Conservation (phyloP, 2,888 invertebrate genomes). For the Thyatira batis region DNA sequence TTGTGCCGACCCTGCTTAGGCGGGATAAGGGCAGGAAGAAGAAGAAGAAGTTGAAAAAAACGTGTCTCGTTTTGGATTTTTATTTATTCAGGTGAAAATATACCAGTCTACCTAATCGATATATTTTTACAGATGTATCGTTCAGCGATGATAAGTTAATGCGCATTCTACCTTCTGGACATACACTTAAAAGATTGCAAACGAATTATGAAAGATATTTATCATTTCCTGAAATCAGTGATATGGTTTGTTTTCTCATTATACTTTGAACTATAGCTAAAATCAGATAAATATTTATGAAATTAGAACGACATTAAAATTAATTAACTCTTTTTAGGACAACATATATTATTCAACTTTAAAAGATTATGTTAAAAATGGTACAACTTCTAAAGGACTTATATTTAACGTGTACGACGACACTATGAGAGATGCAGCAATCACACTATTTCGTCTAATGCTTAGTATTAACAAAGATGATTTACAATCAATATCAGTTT, state of each 20-base stretch:
- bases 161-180: conserved; percentile 47
- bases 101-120: no score
- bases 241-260: background rate
- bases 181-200: conserved; percentile 31
- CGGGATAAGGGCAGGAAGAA: no score
- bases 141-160: conserved; percentile 41
- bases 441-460: conserved; percentile 70
- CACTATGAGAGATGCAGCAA: conserved; percentile 69
- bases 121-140: conserved; percentile 22
- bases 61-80: no score
- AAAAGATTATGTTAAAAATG: conserved; percentile 44
- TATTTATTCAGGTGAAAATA: no score
- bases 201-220: conserved; percentile 3
- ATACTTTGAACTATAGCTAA: background rate
- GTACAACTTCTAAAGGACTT: conserved; percentile 53
- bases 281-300: background rate
- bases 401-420: conserved; percentile 77
- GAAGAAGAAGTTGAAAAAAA: no score
- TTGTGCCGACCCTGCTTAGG: no score
- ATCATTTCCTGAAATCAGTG: conserved; percentile 1
- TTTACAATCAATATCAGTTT: conserved; percentile 52
- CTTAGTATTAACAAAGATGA: conserved; percentile 60
- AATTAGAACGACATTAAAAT: conserved; percentile 2
- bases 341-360: conserved; percentile 48
- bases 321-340: conserved; percentile 44